These are phyloP conservation scores for Drosophila quasianomalipes DNA, from an alignment of 2,888 invertebrate genomes.

Conservation along the genomic window DNA sequence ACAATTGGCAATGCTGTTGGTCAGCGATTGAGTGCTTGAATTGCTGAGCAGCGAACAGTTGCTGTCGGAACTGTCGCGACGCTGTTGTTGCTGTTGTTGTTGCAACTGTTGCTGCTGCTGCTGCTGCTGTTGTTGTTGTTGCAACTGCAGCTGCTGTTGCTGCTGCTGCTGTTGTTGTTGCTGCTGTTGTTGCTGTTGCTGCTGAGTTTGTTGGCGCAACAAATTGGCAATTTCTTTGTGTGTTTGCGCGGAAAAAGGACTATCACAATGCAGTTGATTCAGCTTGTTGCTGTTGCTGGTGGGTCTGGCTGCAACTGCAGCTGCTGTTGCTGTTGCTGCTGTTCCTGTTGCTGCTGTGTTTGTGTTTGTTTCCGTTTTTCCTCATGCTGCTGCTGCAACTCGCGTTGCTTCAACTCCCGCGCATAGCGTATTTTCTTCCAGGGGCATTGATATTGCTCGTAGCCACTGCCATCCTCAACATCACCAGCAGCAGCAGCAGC, in stretches of 20 bases:
- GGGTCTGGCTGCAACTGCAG: conserved; percentile 36
- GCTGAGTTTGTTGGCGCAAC: conserved; percentile 73
- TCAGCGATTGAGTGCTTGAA: conserved; percentile 81
- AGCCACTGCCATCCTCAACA: conserved; percentile 42
- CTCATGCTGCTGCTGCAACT: conserved; percentile 69
- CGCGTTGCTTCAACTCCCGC: conserved; percentile 84
- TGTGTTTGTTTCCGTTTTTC: conserved; percentile 30
- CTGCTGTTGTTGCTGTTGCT: conserved; percentile 61
- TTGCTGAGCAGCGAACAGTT: conserved; percentile 85
- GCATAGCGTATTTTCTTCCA: conserved; percentile 86
- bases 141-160: conserved; percentile 53
- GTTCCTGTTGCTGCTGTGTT: conserved; percentile 20
- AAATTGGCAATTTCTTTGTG: conserved; percentile 77
- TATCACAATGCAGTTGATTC: conserved; percentile 78
- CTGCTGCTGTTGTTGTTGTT: conserved; percentile 53
- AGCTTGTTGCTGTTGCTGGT: conserved; percentile 62
- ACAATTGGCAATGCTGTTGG: conserved; percentile 62
- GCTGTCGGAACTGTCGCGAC: conserved; percentile 85
- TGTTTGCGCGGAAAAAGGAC: conserved; percentile 75
- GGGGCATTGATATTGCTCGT: conserved; percentile 84
- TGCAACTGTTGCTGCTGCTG: conserved; percentile 61
- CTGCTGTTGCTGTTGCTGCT: conserved; percentile 7
- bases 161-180: conserved; percentile 63
- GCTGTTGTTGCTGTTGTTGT: conserved; percentile 74
- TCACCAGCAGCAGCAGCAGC: conserved; percentile 18